Base-by-base conservation (phyloP, 2,113 vertebrate genomes). In the Lonchura striata region DNA sequence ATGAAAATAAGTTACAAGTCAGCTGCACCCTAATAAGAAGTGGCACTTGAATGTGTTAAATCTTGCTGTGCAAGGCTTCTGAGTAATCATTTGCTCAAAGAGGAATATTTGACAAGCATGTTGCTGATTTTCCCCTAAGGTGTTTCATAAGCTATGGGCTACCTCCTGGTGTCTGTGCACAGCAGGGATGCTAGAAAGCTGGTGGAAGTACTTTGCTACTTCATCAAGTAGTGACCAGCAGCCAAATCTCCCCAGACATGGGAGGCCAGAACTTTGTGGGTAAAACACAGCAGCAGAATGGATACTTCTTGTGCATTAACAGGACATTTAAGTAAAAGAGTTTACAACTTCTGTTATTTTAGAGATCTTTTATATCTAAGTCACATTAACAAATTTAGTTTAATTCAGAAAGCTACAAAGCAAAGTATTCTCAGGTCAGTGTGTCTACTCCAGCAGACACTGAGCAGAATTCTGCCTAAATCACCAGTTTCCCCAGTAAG, bases 121-220 rank as follows among this genome's bases (percentile, higher is more conserved):
- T 24, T 82, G 83, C 77, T 89, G 77, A 59, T 95, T 92, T 95
- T 95, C 86, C 70, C 77, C 74, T 57, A 27, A 97, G 81, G 89
- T 91, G 91, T 89, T 96, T 94, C 95, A 84, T 89, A 95, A 89
- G 69, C 23, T 64, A n/a, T 19, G n/a, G 49, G 69, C n/a, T 72
- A 72, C 86, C 84, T 89, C 77, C 81, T 64, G 53, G 65, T 6
- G 7, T n/a, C 64, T 3, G 2, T 3, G 23, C 85, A 52, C 77
- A 79, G 80, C 81, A 78, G 86, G 76, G 74, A 33, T 70, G 54
- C 69, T 42, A 59, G 77, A 78, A 81, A 88, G 69, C 65, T 84
- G 57, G 71, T 87, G 20, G 28, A 82, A 86, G 15, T 31, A 35
- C 31, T 84, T 88, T 7, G 1, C 37, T 27, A 1, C 41, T 88